Conservation (phyloP, 2,113 vertebrate species). For the Tragelaphus strepsiceros region DNA sequence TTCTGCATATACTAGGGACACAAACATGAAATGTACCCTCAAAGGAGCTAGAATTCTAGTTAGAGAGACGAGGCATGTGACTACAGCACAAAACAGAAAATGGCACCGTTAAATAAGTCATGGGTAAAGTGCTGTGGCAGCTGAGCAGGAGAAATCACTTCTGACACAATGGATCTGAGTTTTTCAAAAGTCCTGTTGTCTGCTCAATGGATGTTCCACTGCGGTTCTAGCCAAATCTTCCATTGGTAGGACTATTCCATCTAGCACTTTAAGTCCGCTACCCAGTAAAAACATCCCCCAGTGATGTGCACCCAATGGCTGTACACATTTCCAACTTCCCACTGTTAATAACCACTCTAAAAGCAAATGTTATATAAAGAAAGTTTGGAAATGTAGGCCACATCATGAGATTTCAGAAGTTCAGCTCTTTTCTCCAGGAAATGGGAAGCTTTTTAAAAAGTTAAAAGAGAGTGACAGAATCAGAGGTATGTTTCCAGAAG, state of each 20-base stretch:
- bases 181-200: neutral
- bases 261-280: neutral
- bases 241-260: neutral
- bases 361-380: neutral
- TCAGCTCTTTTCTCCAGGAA: neutral
- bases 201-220: neutral
- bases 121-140: neutral
- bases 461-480: neutral
- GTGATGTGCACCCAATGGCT: neutral
- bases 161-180: neutral
- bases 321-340: neutral
- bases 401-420: neutral
- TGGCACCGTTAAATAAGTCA: neutral
- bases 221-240: neutral
- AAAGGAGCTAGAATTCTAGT: slow-evolving; percentile 25
- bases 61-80: neutral
- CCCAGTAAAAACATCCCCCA: neutral
- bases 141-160: neutral
- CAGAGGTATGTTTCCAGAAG: neutral
- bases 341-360: neutral
- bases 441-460: neutral
- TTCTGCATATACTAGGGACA: neutral
- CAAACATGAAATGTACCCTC: slow-evolving; percentile 37
- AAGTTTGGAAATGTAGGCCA: neutral
- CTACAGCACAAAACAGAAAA: neutral